Evolutionary conservation across 2,113 vertebrate species (phyloP).

Genomic region (Entomyzon cyanotis): DNA sequence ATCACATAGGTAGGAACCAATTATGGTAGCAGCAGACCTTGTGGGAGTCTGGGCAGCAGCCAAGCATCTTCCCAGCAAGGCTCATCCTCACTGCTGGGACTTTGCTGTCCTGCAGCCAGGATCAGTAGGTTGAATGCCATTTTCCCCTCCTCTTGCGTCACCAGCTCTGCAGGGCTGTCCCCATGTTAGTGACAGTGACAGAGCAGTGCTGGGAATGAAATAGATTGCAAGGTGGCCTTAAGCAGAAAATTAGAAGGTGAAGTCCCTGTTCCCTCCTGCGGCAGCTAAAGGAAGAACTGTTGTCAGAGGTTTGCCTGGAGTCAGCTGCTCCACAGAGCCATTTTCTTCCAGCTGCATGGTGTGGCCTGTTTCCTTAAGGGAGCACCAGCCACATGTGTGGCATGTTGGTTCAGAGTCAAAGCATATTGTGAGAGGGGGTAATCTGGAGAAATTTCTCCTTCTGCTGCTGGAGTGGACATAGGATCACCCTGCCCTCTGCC

Average conservation of each 20-base stretch:
- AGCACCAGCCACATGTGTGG: background rate
- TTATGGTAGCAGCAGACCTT: background rate
- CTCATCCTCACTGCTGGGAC: background rate
- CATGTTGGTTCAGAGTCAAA: background rate
- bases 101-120: background rate
- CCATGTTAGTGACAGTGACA: background rate
- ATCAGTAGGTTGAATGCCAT: background rate
- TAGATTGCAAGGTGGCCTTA: background rate
- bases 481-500: background rate
- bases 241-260: background rate
- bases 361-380: background rate
- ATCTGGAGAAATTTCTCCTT: background rate
- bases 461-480: background rate
- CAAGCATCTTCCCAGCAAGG: background rate
- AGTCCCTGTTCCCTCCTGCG: background rate
- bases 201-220: background rate
- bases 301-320: background rate
- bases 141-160: background rate
- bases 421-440: background rate
- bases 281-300: background rate
- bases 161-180: background rate
- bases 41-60: background rate
- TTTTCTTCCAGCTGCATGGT: background rate
- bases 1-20: background rate
- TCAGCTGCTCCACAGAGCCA: accelerated